Evolutionary conservation across 1,140 invertebrate genomes (phyloP).

Genomic region (Atta texana): DNA sequence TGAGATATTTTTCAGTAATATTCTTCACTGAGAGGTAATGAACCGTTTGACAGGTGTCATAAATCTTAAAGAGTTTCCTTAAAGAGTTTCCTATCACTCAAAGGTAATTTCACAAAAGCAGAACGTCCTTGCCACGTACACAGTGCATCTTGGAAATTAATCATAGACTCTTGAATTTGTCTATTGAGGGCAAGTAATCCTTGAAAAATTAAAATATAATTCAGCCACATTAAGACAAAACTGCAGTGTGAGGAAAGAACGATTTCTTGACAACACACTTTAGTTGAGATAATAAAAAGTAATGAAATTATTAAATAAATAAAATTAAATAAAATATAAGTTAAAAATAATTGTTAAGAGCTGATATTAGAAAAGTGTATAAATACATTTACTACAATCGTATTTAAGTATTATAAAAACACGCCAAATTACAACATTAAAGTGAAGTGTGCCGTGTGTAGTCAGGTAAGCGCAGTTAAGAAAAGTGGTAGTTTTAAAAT

Average conservation of each 20-base stretch:
- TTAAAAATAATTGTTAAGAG: too few relatives aligned
- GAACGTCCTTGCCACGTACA: constrained; percentile 4
- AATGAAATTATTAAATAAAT: neutral
- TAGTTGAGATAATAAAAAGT: neutral
- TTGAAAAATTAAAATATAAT: constrained; percentile 38
- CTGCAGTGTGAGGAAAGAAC: neutral
- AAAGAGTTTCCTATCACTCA: constrained; percentile 5
- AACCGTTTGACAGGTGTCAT: constrained; percentile 53
- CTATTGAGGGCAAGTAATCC: neutral
- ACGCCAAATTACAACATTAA: too few relatives aligned
- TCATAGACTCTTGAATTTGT: constrained; percentile 43
- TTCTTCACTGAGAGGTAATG: constrained; percentile 34
- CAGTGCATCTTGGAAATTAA: constrained; percentile 54
- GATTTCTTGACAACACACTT: neutral
- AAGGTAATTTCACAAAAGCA: constrained; percentile 57
- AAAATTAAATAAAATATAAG: too few relatives aligned
- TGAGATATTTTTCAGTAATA: constrained; percentile 41
- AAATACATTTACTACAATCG: too few relatives aligned
- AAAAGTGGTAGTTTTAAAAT: too few relatives aligned
- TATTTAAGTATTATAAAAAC: too few relatives aligned
- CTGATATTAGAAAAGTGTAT: too few relatives aligned
- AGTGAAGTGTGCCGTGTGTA: too few relatives aligned
- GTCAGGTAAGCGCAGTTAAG: too few relatives aligned
- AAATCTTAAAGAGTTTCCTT: constrained; percentile 2
- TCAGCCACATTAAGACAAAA: neutral